Conservation (phyloP, 2,113 vertebrate species). For the Channa maculata region DNA sequence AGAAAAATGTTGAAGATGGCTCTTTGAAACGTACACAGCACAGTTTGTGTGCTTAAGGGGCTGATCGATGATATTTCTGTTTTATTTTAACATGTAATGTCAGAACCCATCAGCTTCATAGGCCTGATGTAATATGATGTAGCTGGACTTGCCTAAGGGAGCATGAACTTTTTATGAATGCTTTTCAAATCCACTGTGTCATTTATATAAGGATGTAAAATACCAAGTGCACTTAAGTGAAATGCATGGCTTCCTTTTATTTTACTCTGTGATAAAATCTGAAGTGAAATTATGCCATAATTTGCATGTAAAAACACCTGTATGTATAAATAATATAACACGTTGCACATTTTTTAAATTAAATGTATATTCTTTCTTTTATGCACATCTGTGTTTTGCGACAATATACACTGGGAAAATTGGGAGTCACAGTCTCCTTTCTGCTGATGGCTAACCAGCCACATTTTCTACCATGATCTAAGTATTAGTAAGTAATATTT, state of each 20-base stretch:
- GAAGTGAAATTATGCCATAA: background rate
- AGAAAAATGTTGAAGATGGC: background rate
- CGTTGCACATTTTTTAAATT: too few species aligned
- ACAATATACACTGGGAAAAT: too few species aligned
- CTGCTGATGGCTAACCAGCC: constrained; percentile 9
- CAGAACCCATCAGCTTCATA: background rate
- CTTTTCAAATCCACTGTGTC: background rate
- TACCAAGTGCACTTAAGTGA: background rate
- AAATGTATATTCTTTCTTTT: too few species aligned
- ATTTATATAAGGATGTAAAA: background rate
- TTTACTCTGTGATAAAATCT: too few species aligned
- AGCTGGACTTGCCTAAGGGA: background rate
- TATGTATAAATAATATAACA: too few species aligned
- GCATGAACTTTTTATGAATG: background rate
- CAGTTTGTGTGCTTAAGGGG: background rate
- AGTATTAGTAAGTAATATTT: constrained; percentile 34
- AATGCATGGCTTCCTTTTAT: too few species aligned
- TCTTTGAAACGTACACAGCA: background rate
- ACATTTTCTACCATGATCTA: constrained; percentile 8
- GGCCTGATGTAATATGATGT: background rate
- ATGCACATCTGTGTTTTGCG: too few species aligned
- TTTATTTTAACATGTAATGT: background rate
- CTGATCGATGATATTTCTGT: background rate
- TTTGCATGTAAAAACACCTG: background rate
- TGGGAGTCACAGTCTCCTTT: constrained; percentile 2